Evolutionary conservation across 2,888 invertebrate species (phyloP), one percentile per base, ranked within the genome.

Genomic region (Blastobasis adustella): DNA sequence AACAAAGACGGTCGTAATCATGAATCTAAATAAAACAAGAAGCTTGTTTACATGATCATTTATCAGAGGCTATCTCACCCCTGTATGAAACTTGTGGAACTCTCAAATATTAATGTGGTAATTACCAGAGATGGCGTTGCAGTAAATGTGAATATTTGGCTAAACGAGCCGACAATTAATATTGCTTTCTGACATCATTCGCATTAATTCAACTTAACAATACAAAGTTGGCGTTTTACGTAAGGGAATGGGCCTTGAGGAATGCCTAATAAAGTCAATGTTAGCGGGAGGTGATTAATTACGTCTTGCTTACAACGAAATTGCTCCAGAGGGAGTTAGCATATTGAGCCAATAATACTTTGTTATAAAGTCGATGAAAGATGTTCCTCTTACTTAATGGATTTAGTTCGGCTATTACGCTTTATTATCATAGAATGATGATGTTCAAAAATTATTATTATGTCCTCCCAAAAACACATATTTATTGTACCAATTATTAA

Each of bases 161-260:
- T 63, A 65, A 74, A 71, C 62, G 68, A 69, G 66, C 63, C 61
- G 60, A 72, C 74, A 73, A 81, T 79, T 80, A 76, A 80, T 79
- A 77, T 73, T 61, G 72, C 67, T 76, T 76, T 70, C 69, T 73
- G 75, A 71, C 74, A 69, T 72, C 61, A 66, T 68, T 66, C 69
- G 61, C 79, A 79, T 82, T 78, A 79, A 82, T 82, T 80, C 73
- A 70, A 75, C 73, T 76, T 73, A 76, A 80, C 79, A 80, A 79
- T 79, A 77, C 73, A 70, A 71, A 69, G 63, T 69, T 71, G 71
- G 71, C 72, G 60, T 75, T 73, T 73, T 69, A 67, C 69, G 67
- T 67, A 71, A 69, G 71, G 73, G 69, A 75, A 70, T 67, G 59
- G 59, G 51, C 47, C 47, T 23, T 36, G 50, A 53, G 58, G 58